Conservation (phyloP, 1,140 invertebrate species). For the Octopus bimaculoides region DNA sequence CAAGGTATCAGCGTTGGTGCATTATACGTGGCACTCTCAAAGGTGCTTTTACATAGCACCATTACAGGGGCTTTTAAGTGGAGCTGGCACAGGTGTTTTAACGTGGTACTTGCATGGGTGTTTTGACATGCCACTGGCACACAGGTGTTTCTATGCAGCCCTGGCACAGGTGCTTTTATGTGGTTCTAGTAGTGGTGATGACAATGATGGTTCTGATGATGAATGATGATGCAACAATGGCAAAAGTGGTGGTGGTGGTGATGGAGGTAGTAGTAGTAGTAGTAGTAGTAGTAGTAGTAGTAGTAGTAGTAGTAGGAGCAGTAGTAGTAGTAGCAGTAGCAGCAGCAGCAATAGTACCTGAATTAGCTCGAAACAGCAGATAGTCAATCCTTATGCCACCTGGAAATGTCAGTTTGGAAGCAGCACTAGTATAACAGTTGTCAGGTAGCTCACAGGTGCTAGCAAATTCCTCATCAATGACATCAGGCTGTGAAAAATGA, state of each 20-base stretch:
- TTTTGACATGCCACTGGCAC: too few species aligned
- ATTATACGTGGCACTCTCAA: too few species aligned
- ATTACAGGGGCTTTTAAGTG: too few species aligned
- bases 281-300: neutral
- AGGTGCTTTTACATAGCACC: too few species aligned
- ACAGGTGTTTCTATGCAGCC: neutral
- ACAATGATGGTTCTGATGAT: slow-evolving; percentile 7
- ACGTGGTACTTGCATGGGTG: too few species aligned
- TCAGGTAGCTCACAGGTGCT: slow-evolving; percentile 78
- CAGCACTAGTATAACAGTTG: slow-evolving; percentile 76
- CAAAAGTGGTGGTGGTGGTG: neutral
- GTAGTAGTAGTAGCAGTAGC: too few species aligned
- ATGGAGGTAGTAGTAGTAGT: neutral
- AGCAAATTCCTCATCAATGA: slow-evolving; percentile 38
- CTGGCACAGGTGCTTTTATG: too few species aligned
- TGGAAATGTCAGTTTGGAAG: slow-evolving; percentile 62
- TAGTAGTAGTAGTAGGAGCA: neutral
- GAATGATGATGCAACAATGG: slow-evolving; percentile 4
- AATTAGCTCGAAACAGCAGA: slow-evolving; percentile 68
- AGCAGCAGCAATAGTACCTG: slow-evolving; percentile 39
- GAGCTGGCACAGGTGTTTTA: too few species aligned
- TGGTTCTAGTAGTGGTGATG: slow-evolving; percentile 16
- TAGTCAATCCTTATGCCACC: slow-evolving; percentile 88
- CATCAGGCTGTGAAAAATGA: slow-evolving; percentile 29
- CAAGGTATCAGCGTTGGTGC: too few species aligned